phyloP scores from a whole-genome alignment of 2,797 vertebrate genomes.

The Acridotheres tristis region DNA sequence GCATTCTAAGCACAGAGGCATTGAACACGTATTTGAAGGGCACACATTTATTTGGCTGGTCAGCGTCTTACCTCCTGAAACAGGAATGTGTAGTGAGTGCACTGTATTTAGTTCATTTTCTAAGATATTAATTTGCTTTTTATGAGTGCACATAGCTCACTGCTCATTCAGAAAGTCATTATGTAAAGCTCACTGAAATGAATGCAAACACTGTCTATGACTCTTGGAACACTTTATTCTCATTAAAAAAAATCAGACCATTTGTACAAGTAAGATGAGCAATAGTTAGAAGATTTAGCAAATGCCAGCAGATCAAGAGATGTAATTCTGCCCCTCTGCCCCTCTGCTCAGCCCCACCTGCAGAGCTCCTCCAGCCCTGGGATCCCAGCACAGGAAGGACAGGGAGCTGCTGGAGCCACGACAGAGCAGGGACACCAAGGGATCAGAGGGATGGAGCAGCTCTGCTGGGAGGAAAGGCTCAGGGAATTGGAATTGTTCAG shows the following conservation, averaged over 20 bases:
- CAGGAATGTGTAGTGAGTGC: not conserved
- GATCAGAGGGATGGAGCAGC: not conserved
- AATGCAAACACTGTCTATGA: not conserved
- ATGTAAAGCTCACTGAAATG: not conserved
- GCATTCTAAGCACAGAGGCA: not conserved
- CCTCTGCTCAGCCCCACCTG: fast-evolving
- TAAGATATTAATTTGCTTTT: not conserved
- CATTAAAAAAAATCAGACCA: not conserved
- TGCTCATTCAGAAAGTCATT: not conserved
- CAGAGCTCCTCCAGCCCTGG: not conserved
- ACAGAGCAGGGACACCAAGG: not conserved
- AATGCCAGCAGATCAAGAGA: not conserved
- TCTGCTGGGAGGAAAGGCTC: not conserved
- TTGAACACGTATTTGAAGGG: not conserved
- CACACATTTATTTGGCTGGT: not conserved
- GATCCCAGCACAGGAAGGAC: not conserved
- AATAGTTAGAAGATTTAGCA: not conserved
- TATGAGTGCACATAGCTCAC: not conserved
- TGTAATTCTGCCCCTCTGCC: not conserved
- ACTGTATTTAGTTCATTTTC: not conserved
- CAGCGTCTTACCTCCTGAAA: not conserved
- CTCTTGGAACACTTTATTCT: not conserved
- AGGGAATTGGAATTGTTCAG: not conserved
- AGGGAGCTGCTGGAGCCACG: not conserved
- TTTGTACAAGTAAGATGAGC: not conserved